Percentiles rank a stretch among this genome's conserved stretches.
Conservation (phyloP, 1,140 invertebrate genomes). For the Leptinotarsa lineolata region DNA sequence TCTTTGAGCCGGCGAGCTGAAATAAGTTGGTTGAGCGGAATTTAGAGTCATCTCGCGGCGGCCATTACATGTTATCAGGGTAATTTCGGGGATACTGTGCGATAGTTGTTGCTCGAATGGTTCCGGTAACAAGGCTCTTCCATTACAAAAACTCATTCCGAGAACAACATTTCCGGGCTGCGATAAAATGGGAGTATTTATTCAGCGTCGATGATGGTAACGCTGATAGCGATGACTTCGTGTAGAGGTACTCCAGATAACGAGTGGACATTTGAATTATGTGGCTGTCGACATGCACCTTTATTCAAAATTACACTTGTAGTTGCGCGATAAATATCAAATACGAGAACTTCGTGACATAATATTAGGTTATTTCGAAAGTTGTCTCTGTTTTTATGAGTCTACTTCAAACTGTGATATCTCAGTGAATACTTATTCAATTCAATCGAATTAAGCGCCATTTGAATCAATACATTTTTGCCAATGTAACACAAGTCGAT, state of each 20-base stretch:
- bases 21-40: conserved; percentile 29
- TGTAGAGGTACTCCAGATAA: conserved; percentile 2
- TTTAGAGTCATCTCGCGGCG: conserved; percentile 38
- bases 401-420: too few species aligned
- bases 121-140: conserved; percentile 35
- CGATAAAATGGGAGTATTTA: conserved; percentile 4
- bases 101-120: conserved; percentile 40
- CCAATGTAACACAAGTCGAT: too few species aligned
- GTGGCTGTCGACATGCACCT: neutral
- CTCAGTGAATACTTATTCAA: too few species aligned
- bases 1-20: neutral
- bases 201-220: neutral
- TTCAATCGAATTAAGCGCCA: too few species aligned
- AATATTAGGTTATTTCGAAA: too few species aligned
- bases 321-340: too few species aligned
- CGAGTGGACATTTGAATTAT: neutral
- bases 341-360: too few species aligned
- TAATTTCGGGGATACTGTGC: conserved; percentile 31
- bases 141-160: conserved; percentile 29
- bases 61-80: conserved; percentile 40
- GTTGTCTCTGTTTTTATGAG: too few species aligned
- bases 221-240: neutral
- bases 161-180: conserved; percentile 10
- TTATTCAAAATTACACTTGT: neutral
- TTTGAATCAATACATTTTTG: too few species aligned